Base-by-base conservation (phyloP, 1,140 invertebrate species). In the Ips typographus region DNA sequence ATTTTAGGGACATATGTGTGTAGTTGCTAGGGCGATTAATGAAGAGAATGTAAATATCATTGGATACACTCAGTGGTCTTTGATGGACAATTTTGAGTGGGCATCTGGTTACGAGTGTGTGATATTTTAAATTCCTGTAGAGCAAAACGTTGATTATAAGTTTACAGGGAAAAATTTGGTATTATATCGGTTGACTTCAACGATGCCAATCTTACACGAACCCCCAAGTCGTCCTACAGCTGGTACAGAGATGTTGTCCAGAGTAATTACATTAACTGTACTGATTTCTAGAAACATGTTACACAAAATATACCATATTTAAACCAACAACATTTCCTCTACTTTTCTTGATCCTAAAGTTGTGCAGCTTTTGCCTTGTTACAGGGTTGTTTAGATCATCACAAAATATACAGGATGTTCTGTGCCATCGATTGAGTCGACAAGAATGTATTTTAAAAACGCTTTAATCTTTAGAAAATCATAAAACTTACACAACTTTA, bases 81-180 rank as follows among this genome's bases (percentile, higher is more conserved):
- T 65, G 36, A 57, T 65, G 53, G 64, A 65, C 39, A 65, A 65
- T 43, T 65, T 65, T 47, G 64, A 65, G 53, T 65, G 64, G 64
- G 42, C n/a, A 3, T 38, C 4, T 44, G 64, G 64, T 47, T 65
- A 65, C 37, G 39, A 4, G 64, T 65, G 57, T 49, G 64, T 47
- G 22, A 43, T 41, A 39, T 65, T 22, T 22, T 22, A 22, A 22
- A 22, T 22, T 22, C 0, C 22, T 22, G 22, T 22, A 22, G 22
- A 22, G 22, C 22, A 22, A 22, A 22, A 22, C 22, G 22, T 22
- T 22, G 22, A 22, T 22, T 22, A 55, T 49, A 22, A 22, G 6
- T 55, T 65, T 65, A 22, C 37, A 65, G 63, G 3, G 51, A 65
- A 22, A 41, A n/a, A 37, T 65, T 65, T 55, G 63, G 63, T n/a